Conservation (phyloP, 2,888 invertebrate species). For the Drosophila diplacantha region DNA sequence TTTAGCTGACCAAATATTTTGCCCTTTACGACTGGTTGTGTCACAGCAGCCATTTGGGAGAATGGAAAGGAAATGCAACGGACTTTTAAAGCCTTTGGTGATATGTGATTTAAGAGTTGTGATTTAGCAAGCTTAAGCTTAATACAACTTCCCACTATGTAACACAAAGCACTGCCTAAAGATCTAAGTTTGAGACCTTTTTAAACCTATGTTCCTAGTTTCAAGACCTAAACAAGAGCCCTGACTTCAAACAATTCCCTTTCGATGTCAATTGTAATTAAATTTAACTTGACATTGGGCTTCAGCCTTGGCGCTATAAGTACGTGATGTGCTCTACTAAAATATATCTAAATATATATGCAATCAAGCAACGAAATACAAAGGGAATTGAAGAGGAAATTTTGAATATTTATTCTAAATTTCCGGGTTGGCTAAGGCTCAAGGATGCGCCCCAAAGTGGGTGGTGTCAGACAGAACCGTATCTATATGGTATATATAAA, state of each 20-base stretch:
- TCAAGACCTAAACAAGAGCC: not conserved
- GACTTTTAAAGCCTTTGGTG: not conserved
- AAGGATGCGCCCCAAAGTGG: conserved; percentile 10
- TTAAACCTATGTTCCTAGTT: not conserved
- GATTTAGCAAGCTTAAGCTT: not conserved
- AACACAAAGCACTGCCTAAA: not conserved
- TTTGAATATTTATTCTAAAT: conserved; percentile 3
- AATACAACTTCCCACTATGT: not conserved
- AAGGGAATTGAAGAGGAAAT: conserved; percentile 5
- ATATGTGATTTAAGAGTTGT: not conserved
- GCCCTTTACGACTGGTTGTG: conserved; percentile 37
- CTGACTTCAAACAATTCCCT: not conserved
- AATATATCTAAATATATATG: conserved; percentile 3
- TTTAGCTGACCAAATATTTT: conserved; percentile 14
- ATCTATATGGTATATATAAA: conserved; percentile 1
- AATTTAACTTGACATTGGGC: conserved; percentile 19
- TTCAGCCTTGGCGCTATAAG: conserved; percentile 10
- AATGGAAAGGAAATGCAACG: conserved; percentile 2
- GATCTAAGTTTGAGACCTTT: too few relatives aligned
- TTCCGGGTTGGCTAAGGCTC: conserved; percentile 18
- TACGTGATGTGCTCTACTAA: conserved; percentile 19
- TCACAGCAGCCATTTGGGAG: conserved; percentile 33
- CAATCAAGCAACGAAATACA: not conserved
- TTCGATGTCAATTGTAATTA: conserved; percentile 5
- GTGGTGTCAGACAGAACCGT: not conserved